Evolutionary conservation across 2,888 invertebrate species (phyloP).

Genomic region (Trachelus stipa): DNA sequence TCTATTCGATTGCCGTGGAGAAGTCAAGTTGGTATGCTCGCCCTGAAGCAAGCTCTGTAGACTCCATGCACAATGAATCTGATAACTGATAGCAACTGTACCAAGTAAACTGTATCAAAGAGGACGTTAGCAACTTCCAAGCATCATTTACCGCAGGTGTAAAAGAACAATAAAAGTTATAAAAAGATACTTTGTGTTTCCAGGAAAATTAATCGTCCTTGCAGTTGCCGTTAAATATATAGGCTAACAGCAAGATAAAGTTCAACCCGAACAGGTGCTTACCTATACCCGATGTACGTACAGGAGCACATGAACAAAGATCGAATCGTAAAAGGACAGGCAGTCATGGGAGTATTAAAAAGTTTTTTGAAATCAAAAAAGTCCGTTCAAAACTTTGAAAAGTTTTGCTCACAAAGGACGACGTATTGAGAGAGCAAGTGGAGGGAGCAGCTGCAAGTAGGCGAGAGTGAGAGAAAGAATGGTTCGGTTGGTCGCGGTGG

Average conservation of each 20-base stretch:
- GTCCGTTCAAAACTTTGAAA: conserved; percentile 17
- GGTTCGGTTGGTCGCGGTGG: background rate
- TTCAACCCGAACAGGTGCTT: background rate
- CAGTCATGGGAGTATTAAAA: conserved; percentile 23
- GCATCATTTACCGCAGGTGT: background rate
- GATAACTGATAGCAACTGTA: too few relatives aligned
- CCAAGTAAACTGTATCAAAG: background rate
- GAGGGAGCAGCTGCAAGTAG: background rate
- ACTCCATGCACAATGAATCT: too few relatives aligned
- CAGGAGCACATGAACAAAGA: background rate
- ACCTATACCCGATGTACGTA: background rate
- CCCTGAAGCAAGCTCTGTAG: too few relatives aligned
- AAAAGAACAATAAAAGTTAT: background rate
- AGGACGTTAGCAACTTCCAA: background rate
- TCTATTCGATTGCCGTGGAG: too few relatives aligned
- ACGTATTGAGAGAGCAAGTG: background rate
- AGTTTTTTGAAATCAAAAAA: conserved; percentile 15
- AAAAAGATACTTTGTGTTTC: background rate
- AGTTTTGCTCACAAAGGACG: conserved; percentile 1
- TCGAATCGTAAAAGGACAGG: background rate
- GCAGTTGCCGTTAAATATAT: background rate
- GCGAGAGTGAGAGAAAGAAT: background rate
- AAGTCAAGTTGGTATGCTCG: too few relatives aligned
- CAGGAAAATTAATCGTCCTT: background rate
- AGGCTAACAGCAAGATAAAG: background rate